Conservation (phyloP, 2,888 invertebrate genomes). For the Augochlorella aurata region DNA sequence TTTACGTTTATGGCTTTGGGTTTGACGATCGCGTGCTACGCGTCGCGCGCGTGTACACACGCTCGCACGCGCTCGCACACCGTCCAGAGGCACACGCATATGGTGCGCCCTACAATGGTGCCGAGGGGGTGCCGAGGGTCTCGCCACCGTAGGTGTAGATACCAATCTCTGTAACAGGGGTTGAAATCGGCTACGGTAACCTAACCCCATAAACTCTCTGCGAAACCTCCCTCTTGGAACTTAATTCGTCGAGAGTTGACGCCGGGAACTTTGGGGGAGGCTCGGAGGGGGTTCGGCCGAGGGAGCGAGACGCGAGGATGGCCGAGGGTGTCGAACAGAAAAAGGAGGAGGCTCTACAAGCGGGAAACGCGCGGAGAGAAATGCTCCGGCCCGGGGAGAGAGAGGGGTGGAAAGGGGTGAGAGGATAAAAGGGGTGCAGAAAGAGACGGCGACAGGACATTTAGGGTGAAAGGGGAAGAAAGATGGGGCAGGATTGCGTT, state of each 20-base stretch:
- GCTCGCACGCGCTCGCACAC: slow-evolving; percentile 16
- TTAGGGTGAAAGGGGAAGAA: slow-evolving; percentile 60
- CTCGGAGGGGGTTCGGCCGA: neutral
- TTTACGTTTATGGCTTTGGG: slow-evolving; percentile 80
- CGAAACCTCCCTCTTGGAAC: slow-evolving; percentile 69
- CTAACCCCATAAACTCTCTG: slow-evolving; percentile 76
- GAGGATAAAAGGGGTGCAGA: slow-evolving; percentile 10
- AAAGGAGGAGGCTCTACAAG: slow-evolving; percentile 10
- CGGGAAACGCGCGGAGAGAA: neutral
- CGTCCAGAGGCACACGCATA: slow-evolving; percentile 32
- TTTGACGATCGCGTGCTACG: slow-evolving; percentile 78
- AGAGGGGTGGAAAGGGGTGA: slow-evolving; percentile 16
- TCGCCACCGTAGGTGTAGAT: slow-evolving; percentile 74
- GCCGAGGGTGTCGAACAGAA: slow-evolving; percentile 7
- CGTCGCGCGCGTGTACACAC: slow-evolving; percentile 30
- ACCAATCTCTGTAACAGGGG: slow-evolving; percentile 76
- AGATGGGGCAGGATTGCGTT: slow-evolving; percentile 64
- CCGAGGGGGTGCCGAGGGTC: slow-evolving; percentile 46
- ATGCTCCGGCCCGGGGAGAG: neutral
- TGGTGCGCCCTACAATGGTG: slow-evolving; percentile 18
- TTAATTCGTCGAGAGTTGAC: slow-evolving; percentile 78
- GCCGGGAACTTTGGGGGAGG: slow-evolving; percentile 45
- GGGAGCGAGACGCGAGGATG: neutral
- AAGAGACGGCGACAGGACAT: slow-evolving; percentile 24
- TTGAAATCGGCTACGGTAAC: slow-evolving; percentile 75